Evolutionary conservation across 1,140 invertebrate species (phyloP), one percentile per base, ranked within the genome.

Genomic region (Marisa cornuarietis): DNA sequence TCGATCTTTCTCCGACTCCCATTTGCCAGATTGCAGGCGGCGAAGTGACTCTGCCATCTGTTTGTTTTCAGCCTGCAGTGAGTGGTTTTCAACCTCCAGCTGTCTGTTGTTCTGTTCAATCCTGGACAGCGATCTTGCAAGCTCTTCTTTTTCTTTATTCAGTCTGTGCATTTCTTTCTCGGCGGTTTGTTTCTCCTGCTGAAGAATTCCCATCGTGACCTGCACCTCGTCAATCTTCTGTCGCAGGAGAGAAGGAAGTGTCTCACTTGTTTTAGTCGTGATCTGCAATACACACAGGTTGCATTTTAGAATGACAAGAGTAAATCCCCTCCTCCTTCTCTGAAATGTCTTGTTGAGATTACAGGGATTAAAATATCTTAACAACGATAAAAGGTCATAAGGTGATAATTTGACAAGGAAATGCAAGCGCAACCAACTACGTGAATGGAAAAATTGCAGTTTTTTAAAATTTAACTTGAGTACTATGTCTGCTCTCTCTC

Each of bases 161-260:
- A 81, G 18, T 22, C 77, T 42, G 14, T 54, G 63, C 24, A 24
- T 24, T 51, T 81, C 80, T 31, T 65, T 54, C n/a, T 22, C 22
- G 3, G 63, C 71, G n/a, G 73, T 71, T 65, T 75, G n/a, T 54
- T 79, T 78, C 31, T 78, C 76, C 49, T 75, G 42, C 52, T 81
- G 61, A 26, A 81, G 72, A 7, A 78, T 78, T 26, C n/a, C 63
- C 31, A 78, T 79, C 14, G 14, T 14, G 8, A 63, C 66, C 65
- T 75, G 71, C 16, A 76, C 69, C 49, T 81, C 80, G 13, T 81
- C 80, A 63, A 81, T 81, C 71, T 79, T 81, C 72, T 81, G 71
- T 61, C 71, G 54, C 22, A 81, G 80, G 18, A 81, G 31, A 20
- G 31, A 26, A 7, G 80, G 80, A 16, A 81, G 71, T 11, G n/a